Evolutionary conservation across 1,140 invertebrate species (phyloP).

Genomic region (Zaprionus vittiger): DNA sequence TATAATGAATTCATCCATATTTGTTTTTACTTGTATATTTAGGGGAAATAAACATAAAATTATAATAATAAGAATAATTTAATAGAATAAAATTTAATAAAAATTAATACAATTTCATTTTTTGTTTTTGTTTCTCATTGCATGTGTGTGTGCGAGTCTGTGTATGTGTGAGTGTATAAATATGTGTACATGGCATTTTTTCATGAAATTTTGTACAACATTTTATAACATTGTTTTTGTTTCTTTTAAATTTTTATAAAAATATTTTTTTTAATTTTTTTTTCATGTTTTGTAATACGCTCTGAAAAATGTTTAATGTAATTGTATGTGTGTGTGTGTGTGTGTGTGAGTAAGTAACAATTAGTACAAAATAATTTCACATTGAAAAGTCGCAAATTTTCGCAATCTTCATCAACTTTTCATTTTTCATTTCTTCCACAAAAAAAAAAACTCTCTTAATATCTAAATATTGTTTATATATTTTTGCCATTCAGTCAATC

Average conservation of each 20-base stretch:
- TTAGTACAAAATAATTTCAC: slow-evolving; percentile 80
- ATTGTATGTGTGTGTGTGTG: slow-evolving; percentile 36
- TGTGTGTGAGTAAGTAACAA: slow-evolving; percentile 71
- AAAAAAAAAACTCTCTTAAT: slow-evolving; percentile 64
- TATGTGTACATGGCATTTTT: slow-evolving; percentile 75
- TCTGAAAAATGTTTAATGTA: slow-evolving; percentile 46
- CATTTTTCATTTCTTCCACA: slow-evolving; percentile 31
- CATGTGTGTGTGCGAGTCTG: slow-evolving; percentile 40
- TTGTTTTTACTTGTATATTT: slow-evolving; percentile 43
- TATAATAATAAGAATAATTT: slow-evolving; percentile 83
- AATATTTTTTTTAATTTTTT: not conserved
- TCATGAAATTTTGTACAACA: slow-evolving; percentile 51
- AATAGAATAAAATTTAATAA: slow-evolving; percentile 76
- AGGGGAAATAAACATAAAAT: slow-evolving; percentile 78
- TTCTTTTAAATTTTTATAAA: slow-evolving; percentile 6
- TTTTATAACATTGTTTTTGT: slow-evolving; percentile 31
- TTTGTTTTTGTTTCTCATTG: slow-evolving; percentile 36
- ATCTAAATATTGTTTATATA: slow-evolving; percentile 69
- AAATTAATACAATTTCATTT: slow-evolving; percentile 81
- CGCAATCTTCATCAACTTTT: slow-evolving; percentile 24
- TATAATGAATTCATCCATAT: slow-evolving; percentile 62
- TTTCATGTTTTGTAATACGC: slow-evolving; percentile 11
- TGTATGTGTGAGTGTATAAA: slow-evolving; percentile 56
- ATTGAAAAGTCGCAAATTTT: slow-evolving; percentile 61
- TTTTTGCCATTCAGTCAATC: slow-evolving; percentile 84